These are phyloP conservation scores for Tiliqua scincoides DNA, from an alignment of 2,113 vertebrate species.

Conservation along the genomic window DNA sequence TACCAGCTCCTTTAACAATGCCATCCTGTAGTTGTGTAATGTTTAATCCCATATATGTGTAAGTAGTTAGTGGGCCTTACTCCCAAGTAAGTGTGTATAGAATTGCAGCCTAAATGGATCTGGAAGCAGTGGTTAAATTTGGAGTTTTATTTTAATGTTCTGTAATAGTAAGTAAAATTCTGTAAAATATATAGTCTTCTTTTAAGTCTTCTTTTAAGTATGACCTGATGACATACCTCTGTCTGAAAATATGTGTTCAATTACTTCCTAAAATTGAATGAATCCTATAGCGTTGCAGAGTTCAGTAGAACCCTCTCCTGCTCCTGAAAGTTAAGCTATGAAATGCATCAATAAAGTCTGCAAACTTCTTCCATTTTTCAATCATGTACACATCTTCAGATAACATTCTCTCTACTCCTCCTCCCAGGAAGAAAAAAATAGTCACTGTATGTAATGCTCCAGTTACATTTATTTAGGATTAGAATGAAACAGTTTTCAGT, in stretches of 20 bases:
- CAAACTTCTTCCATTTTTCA: conserved; percentile 18
- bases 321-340: conserved; percentile 6
- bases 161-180: too few species aligned
- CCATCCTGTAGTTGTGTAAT: too few species aligned
- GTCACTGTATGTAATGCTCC: not conserved
- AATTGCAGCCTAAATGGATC: too few species aligned
- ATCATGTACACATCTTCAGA: conserved; percentile 7
- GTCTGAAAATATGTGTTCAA: not conserved
- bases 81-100: too few species aligned
- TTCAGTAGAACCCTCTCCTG: not conserved
- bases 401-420: not conserved
- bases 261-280: not conserved
- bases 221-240: not conserved
- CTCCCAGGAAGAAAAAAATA: not conserved
- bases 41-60: too few species aligned
- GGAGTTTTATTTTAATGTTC: not conserved
- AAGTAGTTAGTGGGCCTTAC: too few species aligned
- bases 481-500: conserved; percentile 43
- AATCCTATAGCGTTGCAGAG: not conserved
- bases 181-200: not conserved
- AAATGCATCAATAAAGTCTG: conserved; percentile 25
- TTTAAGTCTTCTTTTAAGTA: not conserved
- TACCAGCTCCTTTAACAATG: not conserved
- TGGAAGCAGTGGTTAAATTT: not conserved
- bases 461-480: conserved; percentile 38